Percentiles rank a stretch among this genome's conserved stretches.
These are phyloP conservation scores for Ptilodon capucinus DNA, from an alignment of 2,888 invertebrate genomes.

Conservation along the genomic window DNA sequence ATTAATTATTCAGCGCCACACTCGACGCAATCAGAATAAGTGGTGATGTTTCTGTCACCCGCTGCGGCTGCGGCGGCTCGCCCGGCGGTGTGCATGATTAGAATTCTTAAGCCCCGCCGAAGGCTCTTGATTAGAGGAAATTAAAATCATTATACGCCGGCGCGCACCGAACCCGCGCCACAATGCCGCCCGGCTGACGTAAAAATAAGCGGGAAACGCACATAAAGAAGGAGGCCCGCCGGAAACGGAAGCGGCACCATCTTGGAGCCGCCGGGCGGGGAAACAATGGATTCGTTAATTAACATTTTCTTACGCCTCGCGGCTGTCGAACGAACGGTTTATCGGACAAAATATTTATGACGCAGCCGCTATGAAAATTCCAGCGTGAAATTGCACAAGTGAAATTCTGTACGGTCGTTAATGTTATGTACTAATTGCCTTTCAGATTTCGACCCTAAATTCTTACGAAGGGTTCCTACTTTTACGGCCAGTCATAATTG, in stretches of 20 bases:
- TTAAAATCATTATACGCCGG: constrained; percentile 81
- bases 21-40: constrained; percentile 82
- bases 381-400: constrained; percentile 68
- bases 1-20: constrained; percentile 82
- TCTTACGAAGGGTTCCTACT: background rate
- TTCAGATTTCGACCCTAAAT: constrained; percentile 18
- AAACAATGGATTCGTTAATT: constrained; percentile 91
- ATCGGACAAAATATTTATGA: constrained; percentile 83
- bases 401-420: constrained; percentile 50
- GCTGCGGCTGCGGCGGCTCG: constrained; percentile 43
- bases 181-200: constrained; percentile 72
- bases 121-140: constrained; percentile 83
- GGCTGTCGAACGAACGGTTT: constrained; percentile 83
- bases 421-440: constrained; percentile 41
- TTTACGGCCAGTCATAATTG: background rate
- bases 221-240: constrained; percentile 79
- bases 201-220: constrained; percentile 80
- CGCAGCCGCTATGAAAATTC: constrained; percentile 74
- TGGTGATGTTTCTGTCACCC: constrained; percentile 82
- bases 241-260: constrained; percentile 83
- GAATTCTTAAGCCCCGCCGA: constrained; percentile 81
- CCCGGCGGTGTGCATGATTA: constrained; percentile 74
- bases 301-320: constrained; percentile 88
- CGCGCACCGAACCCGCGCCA: constrained; percentile 62
- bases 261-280: constrained; percentile 84